Evolutionary conservation across 2,888 invertebrate species (phyloP).

Genomic region (Noctua janthe): DNA sequence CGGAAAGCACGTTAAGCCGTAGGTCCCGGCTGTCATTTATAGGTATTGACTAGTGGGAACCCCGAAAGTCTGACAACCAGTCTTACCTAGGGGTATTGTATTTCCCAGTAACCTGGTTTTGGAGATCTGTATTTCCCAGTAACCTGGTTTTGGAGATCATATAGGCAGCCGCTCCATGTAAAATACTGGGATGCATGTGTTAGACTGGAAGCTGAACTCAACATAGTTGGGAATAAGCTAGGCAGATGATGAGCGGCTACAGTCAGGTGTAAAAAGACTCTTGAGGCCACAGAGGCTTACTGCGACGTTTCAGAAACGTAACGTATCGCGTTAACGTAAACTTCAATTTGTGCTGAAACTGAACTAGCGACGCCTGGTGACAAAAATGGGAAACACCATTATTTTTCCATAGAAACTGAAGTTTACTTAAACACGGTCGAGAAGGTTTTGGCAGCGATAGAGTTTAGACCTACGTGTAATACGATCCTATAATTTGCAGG

Average conservation of each 20-base stretch:
- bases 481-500: conserved; percentile 27
- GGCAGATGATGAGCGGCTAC: neutral
- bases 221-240: neutral
- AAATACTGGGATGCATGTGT: neutral
- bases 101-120: neutral
- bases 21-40: too few relatives aligned
- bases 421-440: neutral
- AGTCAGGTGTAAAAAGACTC: neutral
- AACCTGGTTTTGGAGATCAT: neutral
- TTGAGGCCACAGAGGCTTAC: neutral
- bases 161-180: neutral
- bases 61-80: neutral
- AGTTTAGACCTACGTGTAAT: neutral
- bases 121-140: neutral
- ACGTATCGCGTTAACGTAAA: neutral
- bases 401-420: neutral
- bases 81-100: neutral
- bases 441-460: neutral
- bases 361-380: neutral
- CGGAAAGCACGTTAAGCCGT: too few relatives aligned
- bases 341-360: neutral
- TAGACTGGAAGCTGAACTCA: neutral
- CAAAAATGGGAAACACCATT: neutral
- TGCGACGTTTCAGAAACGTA: neutral
- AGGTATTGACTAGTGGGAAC: neutral